These are phyloP conservation scores for Luffia ferchaultella DNA, from an alignment of 2,888 invertebrate species.

Conservation along the genomic window DNA sequence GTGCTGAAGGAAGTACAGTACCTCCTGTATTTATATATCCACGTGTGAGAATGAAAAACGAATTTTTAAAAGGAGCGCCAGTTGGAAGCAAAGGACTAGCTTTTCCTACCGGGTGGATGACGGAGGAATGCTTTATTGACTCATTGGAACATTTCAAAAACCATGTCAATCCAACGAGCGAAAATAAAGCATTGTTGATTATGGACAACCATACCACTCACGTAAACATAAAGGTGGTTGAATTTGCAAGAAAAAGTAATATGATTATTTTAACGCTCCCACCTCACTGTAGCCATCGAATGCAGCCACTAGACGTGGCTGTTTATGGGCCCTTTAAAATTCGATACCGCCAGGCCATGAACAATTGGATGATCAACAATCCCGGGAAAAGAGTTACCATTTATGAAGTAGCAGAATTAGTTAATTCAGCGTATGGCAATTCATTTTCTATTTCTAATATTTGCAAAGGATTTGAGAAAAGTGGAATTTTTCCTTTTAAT, in stretches of 20 bases:
- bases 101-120: not conserved
- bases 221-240: not conserved
- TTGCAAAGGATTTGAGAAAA: slow-evolving; percentile 1
- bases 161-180: slow-evolving; percentile 1
- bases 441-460: slow-evolving; percentile 5
- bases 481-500: not conserved
- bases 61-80: not conserved
- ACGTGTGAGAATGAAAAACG: not conserved
- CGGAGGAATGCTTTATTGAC: not conserved
- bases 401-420: not conserved
- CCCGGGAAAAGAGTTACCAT: slow-evolving; percentile 1
- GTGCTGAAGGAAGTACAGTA: not conserved
- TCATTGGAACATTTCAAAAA: not conserved
- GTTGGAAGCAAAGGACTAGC: not conserved
- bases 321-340: slow-evolving; percentile 1
- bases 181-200: slow-evolving; percentile 2
- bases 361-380: slow-evolving; percentile 1
- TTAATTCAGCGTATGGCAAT: slow-evolving; percentile 9
- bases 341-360: slow-evolving; percentile 1
- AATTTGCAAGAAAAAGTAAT: not conserved
- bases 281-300: not conserved
- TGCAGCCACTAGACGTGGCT: not conserved
- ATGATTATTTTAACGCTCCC: not conserved
- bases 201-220: not conserved
- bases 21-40: not conserved